These are phyloP conservation scores for Mus spicilegus DNA, from an alignment of 2,113 vertebrate genomes.

Conservation along the genomic window DNA sequence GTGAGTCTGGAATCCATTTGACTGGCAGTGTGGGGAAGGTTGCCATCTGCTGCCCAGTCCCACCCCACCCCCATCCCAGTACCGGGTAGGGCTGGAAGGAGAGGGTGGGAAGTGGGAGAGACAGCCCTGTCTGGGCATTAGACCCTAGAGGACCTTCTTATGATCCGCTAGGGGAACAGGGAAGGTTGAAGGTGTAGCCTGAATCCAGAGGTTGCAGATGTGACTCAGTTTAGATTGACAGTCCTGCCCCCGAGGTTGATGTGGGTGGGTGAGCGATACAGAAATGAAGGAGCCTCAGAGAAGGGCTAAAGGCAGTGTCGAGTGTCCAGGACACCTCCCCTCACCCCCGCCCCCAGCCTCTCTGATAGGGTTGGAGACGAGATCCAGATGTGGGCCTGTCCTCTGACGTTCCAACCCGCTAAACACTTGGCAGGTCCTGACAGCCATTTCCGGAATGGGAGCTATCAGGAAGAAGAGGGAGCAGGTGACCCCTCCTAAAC, in stretches of 20 bases:
- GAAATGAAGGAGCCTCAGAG: not conserved
- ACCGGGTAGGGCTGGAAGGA: not conserved
- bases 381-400: conserved; percentile 78
- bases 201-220: not conserved
- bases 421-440: conserved; percentile 68
- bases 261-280: not conserved
- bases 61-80: not conserved
- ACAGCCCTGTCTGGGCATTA: not conserved
- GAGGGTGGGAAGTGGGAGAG: not conserved
- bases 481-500: conserved; percentile 37
- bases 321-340: not conserved
- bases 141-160: not conserved
- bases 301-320: not conserved
- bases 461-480: conserved; percentile 45
- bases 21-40: conserved; percentile 38
- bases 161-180: not conserved
- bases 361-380: conserved; percentile 48
- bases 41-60: not conserved
- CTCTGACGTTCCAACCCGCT: conserved; percentile 65
- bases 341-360: not conserved
- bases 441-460: conserved; percentile 71
- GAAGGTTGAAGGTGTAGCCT: not conserved
- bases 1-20: conserved; percentile 70
- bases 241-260: not conserved
- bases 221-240: not conserved